Base-by-base conservation (phyloP, 35 echinoderm and acorn worm genomes). In the Anneissia japonica region DNA sequence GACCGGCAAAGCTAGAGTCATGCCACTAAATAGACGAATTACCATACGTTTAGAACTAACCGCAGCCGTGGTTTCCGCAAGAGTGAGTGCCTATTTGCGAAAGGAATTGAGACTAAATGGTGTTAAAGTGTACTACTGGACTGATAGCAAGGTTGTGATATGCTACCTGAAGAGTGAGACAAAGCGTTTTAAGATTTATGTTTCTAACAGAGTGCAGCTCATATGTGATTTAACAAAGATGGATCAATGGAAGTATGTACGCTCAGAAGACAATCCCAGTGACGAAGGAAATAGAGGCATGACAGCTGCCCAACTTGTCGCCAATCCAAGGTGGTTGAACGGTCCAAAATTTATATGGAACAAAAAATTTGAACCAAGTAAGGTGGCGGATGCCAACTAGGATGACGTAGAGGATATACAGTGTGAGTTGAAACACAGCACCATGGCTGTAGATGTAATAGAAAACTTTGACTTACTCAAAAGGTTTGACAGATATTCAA, bases 261-360 rank as follows among this genome's bases (percentile, higher is more conserved):
- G 72, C 2, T 84, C 91, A 36, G 76, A 87, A 11, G 72, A 77
- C 14, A 94, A 94, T 73, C 88, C 89, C 0, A 89, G 84, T 46
- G 93, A 94, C 43, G 51, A 91, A 74, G 84, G 75, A 36, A 91
- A 84, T 74, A 82, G 84, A 80, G 93, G 93, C 37, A 14, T 94
- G 30, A 79, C n/a, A 21, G 72, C 84, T 30, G 36, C 72, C 45
- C 32, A 83, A 36, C 31, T 93, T 30, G 23, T 34, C 30, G n/a
- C 34, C 10, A 40, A 81, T 64, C 30, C 19, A 34, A 37, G 33
- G 6, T 94, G 92, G 92, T 56, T 80, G 38, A 46, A 77, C 28
- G 92, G 92, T 29, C 92, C 88, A 74, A 35, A 82, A 23, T 94
- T 90, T 74, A 84, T 90, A 5, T 74, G 46, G 76, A 46, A 82